These are phyloP conservation scores for Bryconaethiops microstoma DNA, from an alignment of 2,797 vertebrate genomes.

Conservation along the genomic window DNA sequence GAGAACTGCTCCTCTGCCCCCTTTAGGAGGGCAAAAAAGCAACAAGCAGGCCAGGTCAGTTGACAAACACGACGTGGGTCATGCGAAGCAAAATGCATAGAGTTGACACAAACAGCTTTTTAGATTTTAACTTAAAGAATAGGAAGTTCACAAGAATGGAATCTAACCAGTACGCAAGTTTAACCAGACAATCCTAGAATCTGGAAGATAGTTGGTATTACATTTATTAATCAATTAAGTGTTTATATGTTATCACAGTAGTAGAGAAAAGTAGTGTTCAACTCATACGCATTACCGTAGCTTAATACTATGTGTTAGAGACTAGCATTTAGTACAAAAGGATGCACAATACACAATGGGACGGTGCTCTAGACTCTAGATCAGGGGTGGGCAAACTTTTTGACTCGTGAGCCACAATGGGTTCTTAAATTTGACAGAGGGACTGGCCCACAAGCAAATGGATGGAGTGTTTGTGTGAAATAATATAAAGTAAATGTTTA, in stretches of 20 bases:
- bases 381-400: too few species aligned
- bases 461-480: too few species aligned
- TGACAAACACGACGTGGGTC: constrained; percentile 46
- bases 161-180: neutral
- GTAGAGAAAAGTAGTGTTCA: neutral
- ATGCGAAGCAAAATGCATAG: constrained; percentile 42
- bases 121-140: neutral
- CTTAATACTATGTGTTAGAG: neutral
- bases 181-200: neutral
- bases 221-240: neutral
- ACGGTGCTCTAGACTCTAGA: too few species aligned
- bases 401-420: too few species aligned
- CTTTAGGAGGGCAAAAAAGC: constrained; percentile 73
- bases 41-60: constrained; percentile 70
- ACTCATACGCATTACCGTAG: neutral
- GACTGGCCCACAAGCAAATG: too few species aligned
- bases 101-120: neutral
- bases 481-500: too few species aligned
- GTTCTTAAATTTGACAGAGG: too few species aligned
- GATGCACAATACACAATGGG: neutral
- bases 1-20: constrained; percentile 80
- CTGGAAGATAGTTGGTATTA: neutral
- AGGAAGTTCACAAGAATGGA: neutral
- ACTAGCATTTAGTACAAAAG: neutral
- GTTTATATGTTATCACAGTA: neutral